A percentile compares a stretch with the other conserved stretches of the same genome.
Conservation (phyloP, 1,140 invertebrate genomes). For the Patella vulgata region DNA sequence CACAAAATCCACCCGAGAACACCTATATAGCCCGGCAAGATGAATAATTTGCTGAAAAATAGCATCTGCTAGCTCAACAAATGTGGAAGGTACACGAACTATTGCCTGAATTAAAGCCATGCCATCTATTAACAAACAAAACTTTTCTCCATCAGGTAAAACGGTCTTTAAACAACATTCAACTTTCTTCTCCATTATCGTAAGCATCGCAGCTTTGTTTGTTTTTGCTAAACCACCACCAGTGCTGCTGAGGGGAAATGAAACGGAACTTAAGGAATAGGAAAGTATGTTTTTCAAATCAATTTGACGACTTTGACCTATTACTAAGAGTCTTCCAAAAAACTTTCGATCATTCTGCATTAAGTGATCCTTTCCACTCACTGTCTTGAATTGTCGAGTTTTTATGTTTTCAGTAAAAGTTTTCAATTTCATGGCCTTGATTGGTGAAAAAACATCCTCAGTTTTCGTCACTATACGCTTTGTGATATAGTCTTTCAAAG, state of each 20-base stretch:
- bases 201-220: constrained; percentile 1
- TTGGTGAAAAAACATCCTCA: constrained; percentile 5
- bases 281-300: not conserved
- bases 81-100: not conserved
- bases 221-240: constrained; percentile 8
- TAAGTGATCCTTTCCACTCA: not conserved
- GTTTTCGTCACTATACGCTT: not conserved
- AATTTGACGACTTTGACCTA: not conserved
- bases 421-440: constrained; percentile 7
- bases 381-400: not conserved
- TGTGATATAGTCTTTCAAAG: not conserved
- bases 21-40: not conserved
- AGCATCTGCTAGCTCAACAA: not conserved
- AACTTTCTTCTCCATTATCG: not conserved
- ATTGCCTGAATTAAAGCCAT: constrained; percentile 10
- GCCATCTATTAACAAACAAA: constrained; percentile 6
- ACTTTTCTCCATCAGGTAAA: not conserved
- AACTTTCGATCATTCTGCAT: not conserved
- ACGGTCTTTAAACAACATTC: not conserved
- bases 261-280: constrained; percentile 3
- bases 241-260: constrained; percentile 1
- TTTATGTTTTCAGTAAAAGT: too few species aligned
- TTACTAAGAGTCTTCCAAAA: not conserved
- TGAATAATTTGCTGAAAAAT: not conserved
- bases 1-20: constrained; percentile 14